Evolutionary conservation across 1,140 invertebrate species (phyloP).

Genomic region (Mya arenaria): DNA sequence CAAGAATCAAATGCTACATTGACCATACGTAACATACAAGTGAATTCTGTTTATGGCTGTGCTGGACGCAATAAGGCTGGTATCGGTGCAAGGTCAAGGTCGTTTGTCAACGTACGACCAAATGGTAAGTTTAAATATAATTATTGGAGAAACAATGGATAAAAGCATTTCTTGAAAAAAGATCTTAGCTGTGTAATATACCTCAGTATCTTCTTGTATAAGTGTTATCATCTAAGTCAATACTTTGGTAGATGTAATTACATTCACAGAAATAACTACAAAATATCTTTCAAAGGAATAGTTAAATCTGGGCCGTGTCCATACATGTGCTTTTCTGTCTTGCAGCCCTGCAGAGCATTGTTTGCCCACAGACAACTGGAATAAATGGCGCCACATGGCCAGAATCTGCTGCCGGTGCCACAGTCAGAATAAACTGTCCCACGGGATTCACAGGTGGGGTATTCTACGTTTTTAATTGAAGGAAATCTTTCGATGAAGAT

Average conservation of each 20-base stretch:
- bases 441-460: not conserved
- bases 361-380: not conserved
- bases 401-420: not conserved
- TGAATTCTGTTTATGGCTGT: slow-evolving; percentile 4
- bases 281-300: no score
- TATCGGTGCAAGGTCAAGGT: not conserved
- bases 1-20: not conserved
- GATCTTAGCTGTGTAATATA: no score
- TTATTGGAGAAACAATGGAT: no score
- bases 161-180: no score
- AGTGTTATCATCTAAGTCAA: no score
- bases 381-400: slow-evolving; percentile 22
- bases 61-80: slow-evolving; percentile 27
- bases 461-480: no score
- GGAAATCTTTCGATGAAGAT: no score
- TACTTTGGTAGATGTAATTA: no score
- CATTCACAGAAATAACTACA: no score
- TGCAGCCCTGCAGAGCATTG: not conserved
- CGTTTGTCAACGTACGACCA: not conserved
- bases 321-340: no score
- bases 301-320: no score
- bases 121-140: not conserved
- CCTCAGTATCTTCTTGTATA: no score
- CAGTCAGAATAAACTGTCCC: not conserved
- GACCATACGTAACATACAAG: not conserved